Base-by-base conservation (phyloP, 35 echinoderm and acorn worm genomes). In the Ophiothrix spiculata region DNA sequence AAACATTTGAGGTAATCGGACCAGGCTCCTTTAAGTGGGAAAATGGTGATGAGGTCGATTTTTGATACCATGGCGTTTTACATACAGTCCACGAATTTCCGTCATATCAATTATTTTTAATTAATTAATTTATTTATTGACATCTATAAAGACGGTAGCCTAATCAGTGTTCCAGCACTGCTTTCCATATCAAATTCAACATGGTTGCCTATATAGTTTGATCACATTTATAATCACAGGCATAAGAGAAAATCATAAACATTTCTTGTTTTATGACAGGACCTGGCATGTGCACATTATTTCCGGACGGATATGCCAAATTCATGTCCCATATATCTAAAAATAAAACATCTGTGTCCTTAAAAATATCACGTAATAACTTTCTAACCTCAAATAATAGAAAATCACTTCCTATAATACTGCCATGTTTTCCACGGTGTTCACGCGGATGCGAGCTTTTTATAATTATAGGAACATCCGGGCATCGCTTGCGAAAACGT, bases 271-370 rank as follows among this genome's bases (percentile, higher is more conserved):
- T 42, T 10, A 88, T 79, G 38, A 93, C 91, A 64, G 60, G 49
- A 36, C 76, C 17, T 25, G 91, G 91, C 91, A 93, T 93, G 45
- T 93, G 91, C 32, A 93, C 89, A 49, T 88, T 88, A 36, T 56
- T 88, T 10, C 28, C 79, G 32, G 75, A 40, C 12, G 45, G 74
- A 40, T 93, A 93, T 0, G 91, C 64, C 32, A 93, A 76, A 75
- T 88, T 93, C 91, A 93, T 93, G 54, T 93, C 86, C 91, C 91
- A 93, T 0, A 89, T 56, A 75, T 93, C 91, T 6, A 89, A 37
- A 69, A 85, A 93, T 29, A 63, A 74, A n/a, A 77, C 81, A 17
- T 86, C 91, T 17, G 82, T 73, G 2, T 86, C 91, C 4, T 56
- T 13, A 75, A 93, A 93, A 19, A 64, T 82, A 15, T 86, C 41